These are phyloP conservation scores for Hemaris fuciformis DNA, from an alignment of 2,888 invertebrate genomes.

Conservation along the genomic window DNA sequence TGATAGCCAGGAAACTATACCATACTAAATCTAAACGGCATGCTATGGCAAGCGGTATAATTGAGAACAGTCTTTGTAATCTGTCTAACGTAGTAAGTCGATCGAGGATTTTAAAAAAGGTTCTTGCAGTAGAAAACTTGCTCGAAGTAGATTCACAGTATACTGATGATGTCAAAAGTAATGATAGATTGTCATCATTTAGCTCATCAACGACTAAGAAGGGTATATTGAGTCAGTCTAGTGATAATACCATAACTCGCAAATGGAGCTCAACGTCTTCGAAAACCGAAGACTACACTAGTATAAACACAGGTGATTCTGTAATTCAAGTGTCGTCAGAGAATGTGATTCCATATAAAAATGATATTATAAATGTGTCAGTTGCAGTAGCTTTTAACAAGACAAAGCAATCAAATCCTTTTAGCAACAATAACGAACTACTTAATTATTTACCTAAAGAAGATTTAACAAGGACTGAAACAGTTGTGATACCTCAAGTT, in stretches of 20 bases:
- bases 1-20: conserved; percentile 29
- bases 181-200: conserved; percentile 29
- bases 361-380: conserved; percentile 48
- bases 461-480: conserved; percentile 35
- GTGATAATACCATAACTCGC: conserved; percentile 44
- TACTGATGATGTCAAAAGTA: conserved; percentile 18
- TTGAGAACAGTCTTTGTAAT: conserved; percentile 34
- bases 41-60: conserved; percentile 24
- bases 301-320: conserved; percentile 26
- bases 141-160: conserved; percentile 28
- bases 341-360: conserved; percentile 34
- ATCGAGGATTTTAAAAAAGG: conserved; percentile 43
- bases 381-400: conserved; percentile 45
- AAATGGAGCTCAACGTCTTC: conserved; percentile 31
- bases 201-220: conserved; percentile 31
- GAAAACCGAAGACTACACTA: conserved; percentile 25
- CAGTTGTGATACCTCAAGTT: conserved; percentile 18
- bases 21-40: conserved; percentile 34
- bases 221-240: conserved; percentile 39
- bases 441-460: conserved; percentile 21
- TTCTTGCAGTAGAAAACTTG: conserved; percentile 47
- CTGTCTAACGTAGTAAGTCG: conserved; percentile 41
- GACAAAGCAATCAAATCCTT: not conserved
- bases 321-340: conserved; percentile 26
- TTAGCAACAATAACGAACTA: conserved; percentile 21